Conservation (phyloP, 2,113 vertebrate species). For the Globicephala melas region DNA sequence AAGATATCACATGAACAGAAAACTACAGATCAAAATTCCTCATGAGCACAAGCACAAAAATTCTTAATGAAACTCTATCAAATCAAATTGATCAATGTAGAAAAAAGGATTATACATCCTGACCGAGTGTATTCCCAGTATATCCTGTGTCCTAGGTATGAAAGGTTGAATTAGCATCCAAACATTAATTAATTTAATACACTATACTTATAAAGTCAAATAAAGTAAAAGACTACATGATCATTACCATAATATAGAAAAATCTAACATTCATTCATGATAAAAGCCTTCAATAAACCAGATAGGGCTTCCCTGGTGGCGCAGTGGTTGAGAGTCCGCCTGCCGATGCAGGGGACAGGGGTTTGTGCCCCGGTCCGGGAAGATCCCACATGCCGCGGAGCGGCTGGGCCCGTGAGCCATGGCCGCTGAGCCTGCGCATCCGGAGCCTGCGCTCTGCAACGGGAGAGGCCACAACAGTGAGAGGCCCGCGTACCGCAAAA, state of each 20-base stretch:
- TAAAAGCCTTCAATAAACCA: not conserved
- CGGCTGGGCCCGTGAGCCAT: too few relatives aligned
- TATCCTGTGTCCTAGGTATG: not conserved
- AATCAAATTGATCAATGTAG: not conserved
- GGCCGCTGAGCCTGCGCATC: too few relatives aligned
- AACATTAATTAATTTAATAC: not conserved
- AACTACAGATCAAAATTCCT: not conserved
- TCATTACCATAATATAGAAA: not conserved
- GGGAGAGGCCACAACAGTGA: too few relatives aligned
- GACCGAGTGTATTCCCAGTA: not conserved
- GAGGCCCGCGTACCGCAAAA: too few relatives aligned
- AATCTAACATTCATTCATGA: not conserved
- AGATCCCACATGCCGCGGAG: too few relatives aligned
- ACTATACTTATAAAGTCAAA: not conserved
- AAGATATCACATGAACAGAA: not conserved
- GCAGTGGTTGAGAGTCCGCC: too few relatives aligned
- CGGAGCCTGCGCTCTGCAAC: too few relatives aligned
- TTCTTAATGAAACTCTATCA: not conserved
- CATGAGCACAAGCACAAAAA: not conserved
- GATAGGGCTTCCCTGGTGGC: not conserved
- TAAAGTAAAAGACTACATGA: not conserved
- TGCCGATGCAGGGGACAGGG: too few relatives aligned
- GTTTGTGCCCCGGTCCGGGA: too few relatives aligned
- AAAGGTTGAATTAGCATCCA: not conserved
- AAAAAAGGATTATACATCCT: not conserved